Evolutionary conservation across 1,140 invertebrate species (phyloP).

Genomic region (Drosophila mojavensis): DNA sequence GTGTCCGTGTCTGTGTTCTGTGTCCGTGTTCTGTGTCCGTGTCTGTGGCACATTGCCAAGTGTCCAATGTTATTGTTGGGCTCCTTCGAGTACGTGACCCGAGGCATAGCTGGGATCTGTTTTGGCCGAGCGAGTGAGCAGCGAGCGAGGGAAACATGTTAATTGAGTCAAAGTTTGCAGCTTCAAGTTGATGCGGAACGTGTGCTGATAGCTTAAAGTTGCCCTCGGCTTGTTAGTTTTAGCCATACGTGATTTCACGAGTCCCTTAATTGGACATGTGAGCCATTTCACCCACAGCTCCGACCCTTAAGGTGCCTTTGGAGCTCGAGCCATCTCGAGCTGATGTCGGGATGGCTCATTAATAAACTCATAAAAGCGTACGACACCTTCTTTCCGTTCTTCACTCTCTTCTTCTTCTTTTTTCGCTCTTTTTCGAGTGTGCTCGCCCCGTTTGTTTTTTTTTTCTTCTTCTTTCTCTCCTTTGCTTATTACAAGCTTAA

Average conservation of each 20-base stretch:
- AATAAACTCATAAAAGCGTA: conserved; percentile 66
- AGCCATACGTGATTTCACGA: conserved; percentile 51
- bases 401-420: background rate
- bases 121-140: background rate
- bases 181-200: conserved; percentile 57
- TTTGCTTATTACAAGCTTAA: conserved; percentile 60
- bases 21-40: background rate
- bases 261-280: conserved; percentile 60
- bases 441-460: background rate
- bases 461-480: background rate
- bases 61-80: conserved; percentile 41
- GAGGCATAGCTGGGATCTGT: conserved; percentile 14
- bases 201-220: conserved; percentile 62
- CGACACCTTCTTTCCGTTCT: conserved; percentile 45
- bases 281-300: conserved; percentile 10
- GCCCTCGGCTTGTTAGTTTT: conserved; percentile 44
- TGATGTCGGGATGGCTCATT: conserved; percentile 44
- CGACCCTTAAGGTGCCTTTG: conserved; percentile 14
- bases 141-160: conserved; percentile 45
- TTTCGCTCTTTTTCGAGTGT: background rate
- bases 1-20: too few species aligned
- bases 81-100: conserved; percentile 47
- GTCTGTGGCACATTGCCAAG: conserved; percentile 14
- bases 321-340: too few species aligned
- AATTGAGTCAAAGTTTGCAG: conserved; percentile 64